These are phyloP conservation scores for Caenorhabditis imperialis DNA, from an alignment of 2,888 invertebrate species.

Conservation along the genomic window DNA sequence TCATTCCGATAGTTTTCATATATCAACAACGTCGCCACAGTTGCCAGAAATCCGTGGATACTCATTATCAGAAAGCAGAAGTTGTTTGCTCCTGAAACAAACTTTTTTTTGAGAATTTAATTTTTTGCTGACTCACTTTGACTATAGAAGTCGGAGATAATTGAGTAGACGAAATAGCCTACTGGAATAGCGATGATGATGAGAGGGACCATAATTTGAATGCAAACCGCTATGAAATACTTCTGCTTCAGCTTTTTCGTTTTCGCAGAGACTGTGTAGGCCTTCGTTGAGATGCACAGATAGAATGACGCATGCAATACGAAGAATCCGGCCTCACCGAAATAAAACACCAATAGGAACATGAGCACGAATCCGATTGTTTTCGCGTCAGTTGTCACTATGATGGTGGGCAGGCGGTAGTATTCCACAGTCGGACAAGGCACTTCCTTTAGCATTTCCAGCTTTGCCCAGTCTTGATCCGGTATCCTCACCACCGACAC, in stretches of 20 bases:
- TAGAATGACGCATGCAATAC: constrained; percentile 24
- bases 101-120: background rate
- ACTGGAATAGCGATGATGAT: constrained; percentile 29
- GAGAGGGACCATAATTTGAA: constrained; percentile 36
- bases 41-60: constrained; percentile 37
- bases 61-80: constrained; percentile 39
- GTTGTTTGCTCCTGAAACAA: constrained; percentile 32
- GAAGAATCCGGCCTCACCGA: constrained; percentile 21
- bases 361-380: constrained; percentile 22
- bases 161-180: constrained; percentile 34
- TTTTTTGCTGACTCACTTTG: constrained; percentile 15
- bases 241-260: constrained; percentile 38
- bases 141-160: constrained; percentile 29
- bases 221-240: constrained; percentile 40
- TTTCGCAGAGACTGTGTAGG: constrained; percentile 18
- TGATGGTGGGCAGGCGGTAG: constrained; percentile 18
- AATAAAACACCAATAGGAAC: constrained; percentile 11
- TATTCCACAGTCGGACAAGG: constrained; percentile 16
- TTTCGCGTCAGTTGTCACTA: constrained; percentile 35
- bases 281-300: constrained; percentile 29
- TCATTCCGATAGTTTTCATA: constrained; percentile 38
- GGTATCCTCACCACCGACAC: constrained; percentile 27
- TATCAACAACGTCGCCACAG: constrained; percentile 29
- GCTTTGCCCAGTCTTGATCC: constrained; percentile 25
- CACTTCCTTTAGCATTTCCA: constrained; percentile 22